Base-by-base conservation (phyloP, 2,797 vertebrate species). In the Arnoldichthys spilopterus region DNA sequence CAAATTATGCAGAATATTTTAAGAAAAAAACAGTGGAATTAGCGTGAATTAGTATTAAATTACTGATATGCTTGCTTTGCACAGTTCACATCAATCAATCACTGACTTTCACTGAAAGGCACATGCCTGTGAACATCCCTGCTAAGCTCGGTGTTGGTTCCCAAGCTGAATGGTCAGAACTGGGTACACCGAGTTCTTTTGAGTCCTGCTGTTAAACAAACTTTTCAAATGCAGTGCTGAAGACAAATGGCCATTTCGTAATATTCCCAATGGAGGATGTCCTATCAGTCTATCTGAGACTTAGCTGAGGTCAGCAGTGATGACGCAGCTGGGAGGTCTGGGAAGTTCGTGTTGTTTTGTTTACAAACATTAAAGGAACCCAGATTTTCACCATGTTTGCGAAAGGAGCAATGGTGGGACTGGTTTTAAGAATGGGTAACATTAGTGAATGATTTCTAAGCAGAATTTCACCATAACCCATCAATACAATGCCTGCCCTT, bases 131-230 rank as follows among this genome's bases (percentile, higher is more conserved):
- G 61, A 73, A 66, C 15, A 0, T 79, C 64, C 43, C 16, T 28
- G 22, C n/a, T 54, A 61, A 62, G 26, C 15, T 66, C 8, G 30
- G 30, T 56, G n/a, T 40, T 66, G 37, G 49, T 53, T 80, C 78
- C 67, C 64, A 70, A 75, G 72, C 64, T 63, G 24, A 37, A 54
- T 32, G 45, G 28, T 70, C 47, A 54, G 20, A 34, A 74, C 1
- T 34, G 51, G 37, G 62, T 53, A 45, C 20, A 8, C 54, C 63
- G 9, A 43, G 43, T 62, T 63, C 53, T 79, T n/a, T 79, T 53
- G 54, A n/a, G 20, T 80, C 79, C 79, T 58, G 73, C 67, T 71
- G 79, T 71, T 58, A 43, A 76, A 64, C 34, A 45, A 80, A 61
- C 56, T 70, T 62, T 80, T 74, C 28, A 80, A 34, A 70, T 70